phyloP scores from a whole-genome alignment of 1,140 invertebrate genomes.

The Batillaria attramentaria region DNA sequence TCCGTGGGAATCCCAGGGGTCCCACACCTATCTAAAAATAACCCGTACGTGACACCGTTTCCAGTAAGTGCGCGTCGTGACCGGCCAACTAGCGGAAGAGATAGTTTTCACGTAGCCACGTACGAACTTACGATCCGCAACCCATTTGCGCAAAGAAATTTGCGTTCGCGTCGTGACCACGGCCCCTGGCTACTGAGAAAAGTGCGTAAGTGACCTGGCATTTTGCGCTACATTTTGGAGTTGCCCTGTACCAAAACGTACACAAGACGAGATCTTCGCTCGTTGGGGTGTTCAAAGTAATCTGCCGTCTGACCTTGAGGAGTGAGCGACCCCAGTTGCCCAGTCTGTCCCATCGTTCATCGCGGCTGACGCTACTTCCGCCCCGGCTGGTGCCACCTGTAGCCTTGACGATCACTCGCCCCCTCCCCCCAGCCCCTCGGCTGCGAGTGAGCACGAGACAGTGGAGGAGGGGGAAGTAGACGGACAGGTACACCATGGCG shows the following conservation, averaged over 20 bases:
- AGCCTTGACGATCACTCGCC: not conserved
- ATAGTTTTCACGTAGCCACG: no score
- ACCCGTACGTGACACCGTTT: no score
- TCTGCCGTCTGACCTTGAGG: not conserved
- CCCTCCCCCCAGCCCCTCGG: not conserved
- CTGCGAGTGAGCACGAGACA: not conserved
- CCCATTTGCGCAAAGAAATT: no score
- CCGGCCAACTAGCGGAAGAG: no score
- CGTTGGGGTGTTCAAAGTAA: not conserved
- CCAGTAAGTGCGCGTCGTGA: no score
- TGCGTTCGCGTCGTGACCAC: not conserved
- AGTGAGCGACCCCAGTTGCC: not conserved
- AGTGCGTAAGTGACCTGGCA: no score
- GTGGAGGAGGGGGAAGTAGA: not conserved
- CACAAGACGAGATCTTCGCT: not conserved
- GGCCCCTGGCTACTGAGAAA: not conserved
- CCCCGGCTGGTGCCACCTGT: constrained; percentile 12
- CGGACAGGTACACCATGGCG: not conserved
- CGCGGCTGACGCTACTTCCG: constrained; percentile 20
- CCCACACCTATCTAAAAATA: no score
- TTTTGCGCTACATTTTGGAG: no score
- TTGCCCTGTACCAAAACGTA: not conserved
- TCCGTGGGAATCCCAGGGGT: no score
- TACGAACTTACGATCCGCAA: no score
- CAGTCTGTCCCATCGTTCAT: constrained; percentile 6